phyloP scores from a whole-genome alignment of 2,113 vertebrate species.

The Suncus etruscus region DNA sequence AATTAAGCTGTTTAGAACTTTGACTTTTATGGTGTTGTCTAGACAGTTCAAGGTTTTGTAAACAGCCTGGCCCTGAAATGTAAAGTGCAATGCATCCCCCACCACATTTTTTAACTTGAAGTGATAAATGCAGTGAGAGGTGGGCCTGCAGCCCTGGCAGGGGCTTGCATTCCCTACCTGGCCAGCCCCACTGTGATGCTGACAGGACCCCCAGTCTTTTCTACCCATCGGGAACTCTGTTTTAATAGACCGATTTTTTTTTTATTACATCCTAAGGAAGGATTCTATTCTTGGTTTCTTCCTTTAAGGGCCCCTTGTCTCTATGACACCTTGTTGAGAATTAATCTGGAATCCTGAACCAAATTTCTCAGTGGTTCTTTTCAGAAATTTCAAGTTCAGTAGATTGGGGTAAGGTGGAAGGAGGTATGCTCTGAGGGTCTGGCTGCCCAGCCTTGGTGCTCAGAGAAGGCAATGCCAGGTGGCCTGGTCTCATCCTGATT shows the following conservation, averaged over 20 bases:
- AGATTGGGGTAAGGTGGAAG: neutral
- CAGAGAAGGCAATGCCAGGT: conserved; percentile 72
- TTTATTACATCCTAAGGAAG: neutral
- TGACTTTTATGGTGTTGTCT: conserved; percentile 98
- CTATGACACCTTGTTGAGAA: conserved; percentile 54
- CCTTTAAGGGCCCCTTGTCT: conserved; percentile 23
- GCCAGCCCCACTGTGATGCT: neutral
- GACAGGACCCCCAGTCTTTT: conserved; percentile 12
- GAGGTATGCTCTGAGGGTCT: neutral
- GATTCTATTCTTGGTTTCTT: conserved; percentile 35
- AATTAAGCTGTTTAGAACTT: conserved; percentile 98
- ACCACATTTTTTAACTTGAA: conserved; percentile 80
- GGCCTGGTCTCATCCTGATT: conserved; percentile 53
- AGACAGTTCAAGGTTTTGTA: conserved; percentile 99
- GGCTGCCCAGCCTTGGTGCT: conserved; percentile 36
- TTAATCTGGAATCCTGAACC: conserved; percentile 40
- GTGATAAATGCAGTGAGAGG: conserved; percentile 70
- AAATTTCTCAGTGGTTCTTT: conserved; percentile 14
- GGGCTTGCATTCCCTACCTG: conserved; percentile 9
- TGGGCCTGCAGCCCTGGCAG: conserved; percentile 62
- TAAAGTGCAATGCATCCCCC: conserved; percentile 84
- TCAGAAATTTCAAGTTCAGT: conserved; percentile 65
- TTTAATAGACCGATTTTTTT: neutral
- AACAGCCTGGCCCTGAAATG: conserved; percentile 94
- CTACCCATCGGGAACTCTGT: neutral